Evolutionary conservation across 1,140 invertebrate genomes (phyloP).

Genomic region (Chironomus tepperi): DNA sequence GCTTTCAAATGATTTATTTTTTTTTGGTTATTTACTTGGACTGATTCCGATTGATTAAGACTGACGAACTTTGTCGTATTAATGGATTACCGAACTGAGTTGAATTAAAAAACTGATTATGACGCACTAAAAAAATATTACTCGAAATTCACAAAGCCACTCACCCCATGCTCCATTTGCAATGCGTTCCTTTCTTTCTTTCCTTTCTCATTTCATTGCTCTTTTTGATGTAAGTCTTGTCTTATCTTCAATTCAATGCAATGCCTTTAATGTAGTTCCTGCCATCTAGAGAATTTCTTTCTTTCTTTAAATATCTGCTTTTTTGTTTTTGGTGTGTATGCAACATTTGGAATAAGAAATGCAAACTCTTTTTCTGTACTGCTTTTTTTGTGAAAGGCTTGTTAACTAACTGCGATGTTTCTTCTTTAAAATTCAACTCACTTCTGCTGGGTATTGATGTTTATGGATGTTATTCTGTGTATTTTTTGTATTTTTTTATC

Average conservation of each 20-base stretch:
- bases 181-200: not conserved
- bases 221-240: not conserved
- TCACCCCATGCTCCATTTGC: not conserved
- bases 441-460: not conserved
- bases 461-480: too few relatives aligned
- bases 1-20: too few relatives aligned
- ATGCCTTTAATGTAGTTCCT: slow-evolving; percentile 7
- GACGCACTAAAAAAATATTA: not conserved
- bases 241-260: slow-evolving; percentile 4
- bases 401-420: not conserved
- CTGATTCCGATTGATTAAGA: too few relatives aligned
- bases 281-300: not conserved
- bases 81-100: too few relatives aligned
- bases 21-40: too few relatives aligned
- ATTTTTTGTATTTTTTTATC: too few relatives aligned
- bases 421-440: not conserved
- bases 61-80: too few relatives aligned
- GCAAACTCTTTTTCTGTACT: not conserved
- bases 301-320: not conserved
- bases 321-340: not conserved
- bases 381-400: not conserved
- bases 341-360: slow-evolving; percentile 6
- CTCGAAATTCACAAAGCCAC: not conserved
- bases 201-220: not conserved
- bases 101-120: too few relatives aligned